phyloP scores from a whole-genome alignment of 2,113 vertebrate species.

The Nettapus auritus region DNA sequence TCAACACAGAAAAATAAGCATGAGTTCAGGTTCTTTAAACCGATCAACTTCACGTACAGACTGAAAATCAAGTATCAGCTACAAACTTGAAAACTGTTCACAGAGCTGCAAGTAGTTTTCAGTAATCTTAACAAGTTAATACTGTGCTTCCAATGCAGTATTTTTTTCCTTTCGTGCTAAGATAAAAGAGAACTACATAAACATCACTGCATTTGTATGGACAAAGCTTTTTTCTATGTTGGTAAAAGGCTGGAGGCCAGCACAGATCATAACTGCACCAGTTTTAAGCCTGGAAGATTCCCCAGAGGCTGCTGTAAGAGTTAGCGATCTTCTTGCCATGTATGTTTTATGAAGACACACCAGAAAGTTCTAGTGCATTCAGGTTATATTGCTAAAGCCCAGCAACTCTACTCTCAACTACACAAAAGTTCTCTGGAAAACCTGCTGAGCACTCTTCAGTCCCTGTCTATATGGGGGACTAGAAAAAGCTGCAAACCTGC shows the following conservation, averaged over 20 bases:
- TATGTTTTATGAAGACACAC: neutral
- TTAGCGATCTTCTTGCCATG: neutral
- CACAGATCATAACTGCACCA: neutral
- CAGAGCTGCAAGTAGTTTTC: neutral
- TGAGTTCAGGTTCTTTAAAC: neutral
- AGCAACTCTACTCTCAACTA: neutral
- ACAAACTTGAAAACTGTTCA: neutral
- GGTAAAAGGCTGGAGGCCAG: neutral
- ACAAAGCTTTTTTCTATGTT: neutral
- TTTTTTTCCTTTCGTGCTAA: neutral
- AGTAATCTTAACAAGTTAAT: neutral
- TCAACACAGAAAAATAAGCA: neutral
- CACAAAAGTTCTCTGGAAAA: neutral
- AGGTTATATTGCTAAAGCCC: neutral
- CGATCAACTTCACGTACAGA: neutral
- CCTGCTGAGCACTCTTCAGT: neutral
- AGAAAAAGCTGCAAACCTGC: neutral
- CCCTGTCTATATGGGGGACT: fast-evolving
- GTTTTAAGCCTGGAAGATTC: neutral
- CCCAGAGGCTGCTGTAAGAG: neutral
- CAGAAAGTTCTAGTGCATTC: neutral
- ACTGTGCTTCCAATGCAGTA: neutral
- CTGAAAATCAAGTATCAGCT: neutral
- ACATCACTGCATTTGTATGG: neutral
- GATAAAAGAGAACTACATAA: neutral